Base-by-base conservation (phyloP, 2,888 invertebrate genomes). In the Melitaea athalia region DNA sequence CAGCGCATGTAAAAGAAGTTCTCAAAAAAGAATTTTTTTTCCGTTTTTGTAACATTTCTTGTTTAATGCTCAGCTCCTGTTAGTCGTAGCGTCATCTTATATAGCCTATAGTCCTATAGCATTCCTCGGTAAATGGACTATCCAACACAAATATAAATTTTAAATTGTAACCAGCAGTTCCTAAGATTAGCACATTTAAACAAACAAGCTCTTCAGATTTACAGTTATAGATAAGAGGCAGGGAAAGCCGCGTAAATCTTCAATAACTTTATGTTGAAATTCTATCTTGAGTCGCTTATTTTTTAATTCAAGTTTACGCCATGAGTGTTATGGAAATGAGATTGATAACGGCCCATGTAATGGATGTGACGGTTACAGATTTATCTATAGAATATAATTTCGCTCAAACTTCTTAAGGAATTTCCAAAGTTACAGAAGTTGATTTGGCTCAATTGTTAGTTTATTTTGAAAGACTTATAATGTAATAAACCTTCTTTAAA, bases 261-360 rank as follows among this genome's bases (percentile, higher is more conserved):
- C 80, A 76, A 84, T 86, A 86, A 85, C 82, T 82, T 86, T 83
- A 83, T 84, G 79, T 81, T 78, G 76, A 73, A 82, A 83, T 82
- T 82, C 79, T 78, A 78, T 81, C 82, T 50, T 53, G 65, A 67
- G 62, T 60, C 60, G 63, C 47, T 81, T 83, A 85, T 85, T 87
- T 87, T 86, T 81, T 86, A 85, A 88, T 82, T 85, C 63, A 49
- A 43, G 31, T 67, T 64, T 70, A 68, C 55, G 63, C 63, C 57
- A 49, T 47, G 67, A 68, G 68, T 63, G 68, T 68, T 72, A 70
- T 70, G 70, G 61, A 70, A 70, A 70, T 68, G 55, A 63, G 65
- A 55, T 43, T 63, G 50, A 66, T 64, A 65, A 65, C 61, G 15
- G 66, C 55, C 59, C 52, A n/a, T 50, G 42, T 67, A 62, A 70